Evolutionary conservation across 1,140 invertebrate genomes (phyloP).

Genomic region (Psilanteris sp.): DNA sequence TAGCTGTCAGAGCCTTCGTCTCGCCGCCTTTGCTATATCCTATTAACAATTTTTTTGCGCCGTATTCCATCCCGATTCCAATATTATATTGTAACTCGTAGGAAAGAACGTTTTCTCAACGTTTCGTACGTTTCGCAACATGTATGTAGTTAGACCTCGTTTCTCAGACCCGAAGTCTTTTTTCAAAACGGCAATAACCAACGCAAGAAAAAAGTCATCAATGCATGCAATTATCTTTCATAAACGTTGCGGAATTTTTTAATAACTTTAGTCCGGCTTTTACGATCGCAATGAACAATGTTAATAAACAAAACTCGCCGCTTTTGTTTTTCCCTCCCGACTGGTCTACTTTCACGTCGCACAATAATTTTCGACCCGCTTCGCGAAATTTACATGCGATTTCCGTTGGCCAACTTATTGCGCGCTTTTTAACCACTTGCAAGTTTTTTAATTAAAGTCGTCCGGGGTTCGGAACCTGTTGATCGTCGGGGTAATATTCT

Average conservation of each 20-base stretch:
- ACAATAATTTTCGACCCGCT: no score
- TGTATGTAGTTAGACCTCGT: conserved; percentile 19
- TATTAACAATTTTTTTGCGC: conserved; percentile 40
- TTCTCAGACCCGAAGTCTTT: conserved; percentile 1
- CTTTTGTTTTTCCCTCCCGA: not conserved
- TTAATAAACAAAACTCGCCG: conserved; percentile 6
- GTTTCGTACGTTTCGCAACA: conserved; percentile 5
- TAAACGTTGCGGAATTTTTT: conserved; percentile 11
- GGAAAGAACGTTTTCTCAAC: conserved; percentile 57
- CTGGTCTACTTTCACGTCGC: not conserved
- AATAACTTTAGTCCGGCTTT: conserved; percentile 1
- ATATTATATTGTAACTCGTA: conserved; percentile 16
- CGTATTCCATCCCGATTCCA: conserved; percentile 26
- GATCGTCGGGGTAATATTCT: conserved; percentile 35
- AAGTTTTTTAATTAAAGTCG: conserved; percentile 49
- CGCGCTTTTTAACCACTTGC: no score
- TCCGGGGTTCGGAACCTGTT: conserved; percentile 30
- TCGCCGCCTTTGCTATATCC: conserved; percentile 8
- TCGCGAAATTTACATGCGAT: conserved; percentile 7
- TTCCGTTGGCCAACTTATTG: conserved; percentile 1
- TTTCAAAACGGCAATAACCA: not conserved
- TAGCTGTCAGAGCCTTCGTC: conserved; percentile 7
- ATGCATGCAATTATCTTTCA: conserved; percentile 8
- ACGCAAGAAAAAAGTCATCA: not conserved
- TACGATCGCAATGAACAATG: not conserved